Base-by-base conservation (phyloP, 1,140 invertebrate genomes). In the Schmidtea mediterranea region DNA sequence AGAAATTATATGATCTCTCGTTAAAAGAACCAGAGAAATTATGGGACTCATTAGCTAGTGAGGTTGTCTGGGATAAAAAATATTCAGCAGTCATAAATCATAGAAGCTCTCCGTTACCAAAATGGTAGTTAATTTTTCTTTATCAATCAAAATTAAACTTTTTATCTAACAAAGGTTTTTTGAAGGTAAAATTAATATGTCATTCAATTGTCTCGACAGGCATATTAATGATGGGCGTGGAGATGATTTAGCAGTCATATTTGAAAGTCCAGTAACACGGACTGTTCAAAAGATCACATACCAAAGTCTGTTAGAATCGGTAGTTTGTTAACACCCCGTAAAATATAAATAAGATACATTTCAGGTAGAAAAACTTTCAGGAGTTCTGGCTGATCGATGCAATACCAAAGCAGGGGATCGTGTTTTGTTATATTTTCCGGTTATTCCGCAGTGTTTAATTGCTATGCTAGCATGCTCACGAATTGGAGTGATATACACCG, bases 181-280 rank as follows among this genome's bases (percentile, higher is more conserved):
- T 1, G 82, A 79, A 1, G 84, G 82, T 2, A 76, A 87, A 66
- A 60, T 87, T 56, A 90, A 84, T 55, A 80, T 82, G 1, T 86
- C 81, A 60, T 80, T 86, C 69, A 90, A 90, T 65, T 78, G 81
- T 0, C 66, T 90, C 1, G 84, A 92, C 60, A 70, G 82, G 3
- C 84, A 90, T 66, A 77, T 89, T 1, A 69, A 72, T 13, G 73
- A 71, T 0, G 82, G 82, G 1, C 67, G 72, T 5, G 82, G 81
- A 0, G 71, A 75, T 1, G 75, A 78, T 60, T 62, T 75, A 0
- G 83, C 83, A 0, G 63, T 92, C 2, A 80, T 89, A 36, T 77
- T 87, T 57, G 83, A 90, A 60, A 84, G 80, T 50, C 82, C 83
- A 0, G 63, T 84, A 26, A 83, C 80, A 0, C 72, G 75, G 19